A percentile compares a stretch with the other conserved stretches of the same genome.
Evolutionary conservation across 2,888 invertebrate species (phyloP).

Genomic region (Chymomyza amoena): DNA sequence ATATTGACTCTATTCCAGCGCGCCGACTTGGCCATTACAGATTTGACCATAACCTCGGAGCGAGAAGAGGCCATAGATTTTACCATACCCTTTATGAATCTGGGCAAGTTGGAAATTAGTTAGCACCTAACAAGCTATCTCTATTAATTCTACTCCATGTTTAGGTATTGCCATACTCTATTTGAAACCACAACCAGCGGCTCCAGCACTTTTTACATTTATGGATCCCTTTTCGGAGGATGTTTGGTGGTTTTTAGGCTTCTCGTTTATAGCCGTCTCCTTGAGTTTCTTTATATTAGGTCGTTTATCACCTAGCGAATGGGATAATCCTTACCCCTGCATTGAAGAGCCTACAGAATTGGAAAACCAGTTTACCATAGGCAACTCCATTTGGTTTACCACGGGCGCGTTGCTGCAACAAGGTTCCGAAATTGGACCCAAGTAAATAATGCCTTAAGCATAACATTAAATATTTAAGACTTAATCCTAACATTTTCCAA

Average conservation of each 20-base stretch:
- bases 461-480: neutral
- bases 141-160: neutral
- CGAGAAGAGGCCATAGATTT: slow-evolving; percentile 94
- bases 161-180: slow-evolving; percentile 93
- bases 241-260: slow-evolving; percentile 89
- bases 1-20: slow-evolving; percentile 80
- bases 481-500: neutral
- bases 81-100: slow-evolving; percentile 96
- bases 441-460: slow-evolving; percentile 80
- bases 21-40: slow-evolving; percentile 94
- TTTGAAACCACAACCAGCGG: slow-evolving; percentile 89
- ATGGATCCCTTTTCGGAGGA: slow-evolving; percentile 91
- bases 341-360: slow-evolving; percentile 90
- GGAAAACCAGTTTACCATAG: slow-evolving; percentile 89
- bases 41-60: slow-evolving; percentile 91
- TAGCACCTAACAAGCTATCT: neutral
- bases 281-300: slow-evolving; percentile 88
- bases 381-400: slow-evolving; percentile 93
- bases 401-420: slow-evolving; percentile 92
- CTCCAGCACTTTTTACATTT: slow-evolving; percentile 93
- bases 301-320: slow-evolving; percentile 90
- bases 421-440: slow-evolving; percentile 92
- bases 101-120: slow-evolving; percentile 80
- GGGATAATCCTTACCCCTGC: slow-evolving; percentile 92
- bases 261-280: slow-evolving; percentile 89